Conservation (phyloP, 37 sponge, comb jelly and placozoan genomes). For the Aphrocallistes beatrix region DNA sequence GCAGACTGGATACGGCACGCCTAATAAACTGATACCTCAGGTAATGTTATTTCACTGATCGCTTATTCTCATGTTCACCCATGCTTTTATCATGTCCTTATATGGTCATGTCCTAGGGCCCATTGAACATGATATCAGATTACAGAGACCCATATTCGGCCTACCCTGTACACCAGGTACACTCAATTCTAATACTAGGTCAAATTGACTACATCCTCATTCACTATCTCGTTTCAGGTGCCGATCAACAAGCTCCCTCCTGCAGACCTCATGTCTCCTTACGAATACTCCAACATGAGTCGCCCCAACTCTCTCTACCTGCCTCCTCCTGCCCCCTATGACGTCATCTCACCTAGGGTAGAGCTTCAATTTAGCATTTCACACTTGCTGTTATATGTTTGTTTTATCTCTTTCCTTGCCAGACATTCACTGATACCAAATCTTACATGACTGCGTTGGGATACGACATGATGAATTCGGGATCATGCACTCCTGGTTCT, state of each 20-base stretch:
- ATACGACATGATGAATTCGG: background rate
- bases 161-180: background rate
- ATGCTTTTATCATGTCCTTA: too few relatives aligned
- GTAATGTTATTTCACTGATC: background rate
- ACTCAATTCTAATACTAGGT: background rate
- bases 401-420: background rate
- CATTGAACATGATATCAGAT: too few relatives aligned
- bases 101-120: too few relatives aligned
- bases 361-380: background rate
- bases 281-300: background rate
- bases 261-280: background rate
- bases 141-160: too few relatives aligned
- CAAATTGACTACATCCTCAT: background rate
- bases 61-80: too few relatives aligned
- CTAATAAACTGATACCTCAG: background rate
- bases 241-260: background rate
- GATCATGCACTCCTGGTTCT: background rate
- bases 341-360: background rate
- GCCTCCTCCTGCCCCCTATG: slow-evolving; percentile 6
- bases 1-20: slow-evolving; percentile 2
- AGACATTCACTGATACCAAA: background rate
- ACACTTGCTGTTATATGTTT: background rate
- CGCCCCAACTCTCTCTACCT: slow-evolving; percentile 1
- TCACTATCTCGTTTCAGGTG: background rate
- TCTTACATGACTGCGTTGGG: background rate